A percentile compares a stretch with the other conserved stretches of the same genome.
These are phyloP conservation scores for Campoplex capitator DNA, from an alignment of 2,888 invertebrate genomes.

Conservation along the genomic window DNA sequence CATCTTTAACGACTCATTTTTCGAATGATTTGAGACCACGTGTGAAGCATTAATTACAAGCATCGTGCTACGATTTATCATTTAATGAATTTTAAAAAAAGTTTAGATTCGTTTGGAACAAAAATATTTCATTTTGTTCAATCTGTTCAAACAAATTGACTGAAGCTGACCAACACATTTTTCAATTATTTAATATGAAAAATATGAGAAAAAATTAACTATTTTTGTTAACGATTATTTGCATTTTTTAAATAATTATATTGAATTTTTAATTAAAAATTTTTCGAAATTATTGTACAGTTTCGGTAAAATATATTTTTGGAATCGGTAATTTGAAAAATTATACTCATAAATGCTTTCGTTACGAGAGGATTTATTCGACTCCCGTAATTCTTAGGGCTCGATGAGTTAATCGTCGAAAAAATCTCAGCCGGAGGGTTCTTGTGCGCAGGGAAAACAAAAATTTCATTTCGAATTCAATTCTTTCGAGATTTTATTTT, in stretches of 20 bases:
- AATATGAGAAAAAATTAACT: neutral
- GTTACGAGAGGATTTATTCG: neutral
- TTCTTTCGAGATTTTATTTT: slow-evolving; percentile 6
- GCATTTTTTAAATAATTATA: no score
- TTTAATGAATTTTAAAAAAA: neutral
- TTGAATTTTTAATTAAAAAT: neutral
- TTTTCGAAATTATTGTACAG: neutral
- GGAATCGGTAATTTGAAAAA: neutral
- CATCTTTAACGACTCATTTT: neutral
- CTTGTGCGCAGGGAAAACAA: neutral
- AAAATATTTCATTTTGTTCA: neutral
- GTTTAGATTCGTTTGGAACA: neutral
- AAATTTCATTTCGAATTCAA: neutral
- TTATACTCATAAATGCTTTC: neutral
- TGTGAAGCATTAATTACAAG: neutral
- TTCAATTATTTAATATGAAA: neutral
- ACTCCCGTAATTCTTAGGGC: neutral
- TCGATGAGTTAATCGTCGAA: neutral
- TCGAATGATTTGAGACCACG: neutral
- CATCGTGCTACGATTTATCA: neutral
- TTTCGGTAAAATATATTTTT: neutral
- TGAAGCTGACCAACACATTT: neutral
- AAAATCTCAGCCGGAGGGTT: neutral
- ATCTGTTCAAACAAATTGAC: neutral
- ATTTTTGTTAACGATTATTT: neutral